These are phyloP conservation scores for Bombus difficillimus DNA, from an alignment of 1,140 invertebrate genomes.

Conservation along the genomic window DNA sequence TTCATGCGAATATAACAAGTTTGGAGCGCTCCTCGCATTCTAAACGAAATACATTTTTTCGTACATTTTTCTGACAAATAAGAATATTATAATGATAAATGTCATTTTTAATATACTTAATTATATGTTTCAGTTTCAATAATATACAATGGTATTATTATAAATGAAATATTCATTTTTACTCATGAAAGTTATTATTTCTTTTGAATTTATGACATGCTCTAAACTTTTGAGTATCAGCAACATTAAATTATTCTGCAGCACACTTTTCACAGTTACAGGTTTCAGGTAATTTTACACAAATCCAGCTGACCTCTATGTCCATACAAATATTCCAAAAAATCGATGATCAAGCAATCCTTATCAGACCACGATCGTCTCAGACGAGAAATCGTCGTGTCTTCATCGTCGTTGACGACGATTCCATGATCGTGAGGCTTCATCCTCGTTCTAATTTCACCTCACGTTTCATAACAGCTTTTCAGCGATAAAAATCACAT, in stretches of 20 bases:
- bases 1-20: no score
- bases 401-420: conserved; percentile 25
- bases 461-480: background rate
- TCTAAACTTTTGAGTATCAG: no score
- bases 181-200: no score
- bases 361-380: conserved; percentile 75
- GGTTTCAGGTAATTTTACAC: background rate
- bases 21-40: background rate
- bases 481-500: background rate
- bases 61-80: no score
- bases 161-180: no score
- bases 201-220: no score
- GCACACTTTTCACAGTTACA: no score
- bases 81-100: background rate
- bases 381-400: conserved; percentile 69
- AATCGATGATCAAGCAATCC: conserved; percentile 78
- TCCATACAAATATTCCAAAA: conserved; percentile 81
- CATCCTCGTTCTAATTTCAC: conserved; percentile 38
- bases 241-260: no score
- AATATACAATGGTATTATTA: no score
- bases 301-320: conserved; percentile 81
- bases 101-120: no score
- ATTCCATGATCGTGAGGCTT: conserved; percentile 56
- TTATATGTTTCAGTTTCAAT: no score
- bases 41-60: no score